Conservation (phyloP, 2,797 vertebrate species). For the Chrosomus eos region DNA sequence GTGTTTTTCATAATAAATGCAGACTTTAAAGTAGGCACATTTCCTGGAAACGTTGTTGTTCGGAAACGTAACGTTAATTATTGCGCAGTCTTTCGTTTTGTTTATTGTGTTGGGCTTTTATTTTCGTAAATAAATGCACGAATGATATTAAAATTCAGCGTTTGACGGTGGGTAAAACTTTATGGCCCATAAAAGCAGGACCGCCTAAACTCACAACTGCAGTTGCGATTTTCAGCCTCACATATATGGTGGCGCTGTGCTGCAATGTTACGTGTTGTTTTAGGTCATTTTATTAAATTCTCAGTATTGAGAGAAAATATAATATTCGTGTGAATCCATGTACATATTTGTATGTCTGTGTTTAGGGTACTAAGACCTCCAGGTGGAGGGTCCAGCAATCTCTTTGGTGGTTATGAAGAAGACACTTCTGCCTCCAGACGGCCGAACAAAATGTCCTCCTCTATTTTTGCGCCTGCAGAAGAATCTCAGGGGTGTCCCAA, state of each 20-base stretch:
- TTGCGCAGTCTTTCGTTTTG: background rate
- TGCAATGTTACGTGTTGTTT: background rate
- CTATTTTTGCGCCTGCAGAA: slow-evolving; percentile 85
- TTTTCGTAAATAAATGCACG: background rate
- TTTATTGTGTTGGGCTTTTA: background rate
- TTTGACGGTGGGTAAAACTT: background rate
- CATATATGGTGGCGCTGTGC: background rate
- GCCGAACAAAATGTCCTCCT: slow-evolving; percentile 89
- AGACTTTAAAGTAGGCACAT: background rate
- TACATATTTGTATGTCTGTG: slow-evolving; percentile 13
- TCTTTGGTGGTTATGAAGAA: slow-evolving; percentile 87
- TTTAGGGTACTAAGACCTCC: slow-evolving; percentile 88
- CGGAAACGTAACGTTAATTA: background rate
- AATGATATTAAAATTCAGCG: background rate
- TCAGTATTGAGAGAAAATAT: background rate
- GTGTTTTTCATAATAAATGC: too few species aligned
- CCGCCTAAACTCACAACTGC: slow-evolving; percentile 11
- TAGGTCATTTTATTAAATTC: background rate
- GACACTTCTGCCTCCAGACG: slow-evolving; percentile 73
- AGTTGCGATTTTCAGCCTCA: background rate
- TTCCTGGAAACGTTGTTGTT: background rate
- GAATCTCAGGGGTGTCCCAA: slow-evolving; percentile 79
- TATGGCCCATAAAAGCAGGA: slow-evolving; percentile 15
- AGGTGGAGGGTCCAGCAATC: slow-evolving; percentile 86
- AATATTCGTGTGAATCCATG: background rate